These are phyloP conservation scores for Sarcophilus harrisii DNA, from an alignment of 2,797 vertebrate genomes.

Conservation along the genomic window DNA sequence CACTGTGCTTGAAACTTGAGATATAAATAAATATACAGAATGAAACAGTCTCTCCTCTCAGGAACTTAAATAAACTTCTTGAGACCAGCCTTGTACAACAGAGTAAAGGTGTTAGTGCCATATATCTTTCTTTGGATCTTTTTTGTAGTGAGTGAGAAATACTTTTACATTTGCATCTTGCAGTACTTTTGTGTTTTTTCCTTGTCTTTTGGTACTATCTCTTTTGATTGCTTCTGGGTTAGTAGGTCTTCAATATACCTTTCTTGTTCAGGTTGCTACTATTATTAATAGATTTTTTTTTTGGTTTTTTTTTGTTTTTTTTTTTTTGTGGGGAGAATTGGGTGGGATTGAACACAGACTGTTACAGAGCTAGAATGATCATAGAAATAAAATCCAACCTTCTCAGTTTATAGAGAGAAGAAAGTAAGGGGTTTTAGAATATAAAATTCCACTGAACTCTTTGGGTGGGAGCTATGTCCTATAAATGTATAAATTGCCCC, in stretches of 20 bases:
- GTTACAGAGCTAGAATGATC: neutral
- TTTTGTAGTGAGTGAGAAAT: conserved; percentile 1
- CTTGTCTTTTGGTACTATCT: conserved; percentile 40
- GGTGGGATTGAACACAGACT: neutral
- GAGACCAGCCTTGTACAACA: conserved; percentile 30
- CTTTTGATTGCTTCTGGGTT: conserved; percentile 13
- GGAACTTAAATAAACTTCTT: conserved; percentile 1
- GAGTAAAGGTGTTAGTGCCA: conserved; percentile 9
- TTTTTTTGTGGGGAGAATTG: neutral
- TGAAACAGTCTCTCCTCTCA: neutral
- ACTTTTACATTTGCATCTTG: conserved; percentile 24
- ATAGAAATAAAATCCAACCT: neutral
- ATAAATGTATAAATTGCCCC: conserved; percentile 32
- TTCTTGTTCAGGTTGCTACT: neutral
- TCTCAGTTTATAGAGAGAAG: neutral
- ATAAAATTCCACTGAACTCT: neutral
- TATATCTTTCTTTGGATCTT: conserved; percentile 30
- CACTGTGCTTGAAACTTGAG: neutral
- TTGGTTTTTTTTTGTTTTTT: neutral
- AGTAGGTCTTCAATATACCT: conserved; percentile 16
- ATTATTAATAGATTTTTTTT: neutral
- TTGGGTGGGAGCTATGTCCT: neutral
- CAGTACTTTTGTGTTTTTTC: neutral
- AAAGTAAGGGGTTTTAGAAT: neutral
- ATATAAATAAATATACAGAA: neutral